These are phyloP conservation scores for Tipula vernalis DNA, from an alignment of 2,888 invertebrate species.

Conservation along the genomic window DNA sequence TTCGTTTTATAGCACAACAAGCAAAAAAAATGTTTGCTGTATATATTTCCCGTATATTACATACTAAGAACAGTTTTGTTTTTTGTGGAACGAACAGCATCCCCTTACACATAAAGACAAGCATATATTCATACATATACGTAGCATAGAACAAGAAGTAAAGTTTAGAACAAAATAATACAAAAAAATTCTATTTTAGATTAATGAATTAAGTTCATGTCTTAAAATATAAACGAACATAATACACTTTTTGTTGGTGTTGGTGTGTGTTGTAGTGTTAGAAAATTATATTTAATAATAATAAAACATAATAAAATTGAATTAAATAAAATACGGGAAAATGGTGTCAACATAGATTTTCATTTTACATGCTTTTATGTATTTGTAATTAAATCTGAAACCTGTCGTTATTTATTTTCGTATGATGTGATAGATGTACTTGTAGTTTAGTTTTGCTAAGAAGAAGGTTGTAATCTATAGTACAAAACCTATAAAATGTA, in stretches of 20 bases:
- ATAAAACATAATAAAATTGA: not conserved
- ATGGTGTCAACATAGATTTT: not conserved
- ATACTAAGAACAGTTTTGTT: not conserved
- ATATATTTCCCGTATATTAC: not conserved
- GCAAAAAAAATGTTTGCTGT: not conserved
- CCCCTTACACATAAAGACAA: not conserved
- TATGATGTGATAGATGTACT: no score
- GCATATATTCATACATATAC: not conserved
- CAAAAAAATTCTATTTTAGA: not conserved
- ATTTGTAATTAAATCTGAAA: not conserved
- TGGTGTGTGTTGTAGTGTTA: not conserved
- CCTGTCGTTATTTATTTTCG: no score
- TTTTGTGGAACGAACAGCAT: not conserved
- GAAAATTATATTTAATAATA: not conserved
- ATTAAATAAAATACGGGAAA: not conserved
- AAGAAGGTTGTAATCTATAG: no score
- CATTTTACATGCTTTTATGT: not conserved
- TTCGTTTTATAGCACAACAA: not conserved
- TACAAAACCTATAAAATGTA: no score
- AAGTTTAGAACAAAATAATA: not conserved
- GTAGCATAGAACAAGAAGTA: not conserved
- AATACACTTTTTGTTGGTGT: not conserved
- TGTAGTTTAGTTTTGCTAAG: no score
- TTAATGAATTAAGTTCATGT: not conserved
- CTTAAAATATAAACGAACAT: not conserved